Evolutionary conservation across 2,888 invertebrate species (phyloP).

Genomic region (Lithophane leautieri): DNA sequence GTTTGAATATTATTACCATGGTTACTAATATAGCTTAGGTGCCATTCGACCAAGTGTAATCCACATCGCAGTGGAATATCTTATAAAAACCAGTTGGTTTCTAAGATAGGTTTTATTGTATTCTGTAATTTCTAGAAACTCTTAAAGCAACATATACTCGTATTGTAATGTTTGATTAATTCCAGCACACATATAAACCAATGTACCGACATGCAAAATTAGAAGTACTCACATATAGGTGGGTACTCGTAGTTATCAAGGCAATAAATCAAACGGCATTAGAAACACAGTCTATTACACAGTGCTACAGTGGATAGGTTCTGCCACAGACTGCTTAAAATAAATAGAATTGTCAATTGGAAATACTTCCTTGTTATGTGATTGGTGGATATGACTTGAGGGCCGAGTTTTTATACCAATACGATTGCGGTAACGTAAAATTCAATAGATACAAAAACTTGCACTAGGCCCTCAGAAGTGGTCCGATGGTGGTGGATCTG

Average conservation of each 20-base stretch:
- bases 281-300: constrained; percentile 52
- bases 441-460: not conserved
- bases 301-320: constrained; percentile 30
- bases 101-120: not conserved
- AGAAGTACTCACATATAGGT: not conserved
- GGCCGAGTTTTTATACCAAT: not conserved
- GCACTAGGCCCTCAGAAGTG: too few relatives aligned
- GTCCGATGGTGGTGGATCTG: too few relatives aligned
- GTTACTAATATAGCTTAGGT: not conserved
- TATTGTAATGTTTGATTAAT: not conserved
- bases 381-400: not conserved
- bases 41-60: too few relatives aligned
- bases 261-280: constrained; percentile 54
- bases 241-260: constrained; percentile 22
- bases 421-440: not conserved
- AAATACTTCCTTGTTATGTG: not conserved
- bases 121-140: not conserved
- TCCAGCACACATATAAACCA: not conserved
- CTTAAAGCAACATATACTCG: too few relatives aligned
- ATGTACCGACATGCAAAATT: constrained; percentile 1
- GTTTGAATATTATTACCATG: not conserved
- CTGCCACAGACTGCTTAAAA: constrained; percentile 4
- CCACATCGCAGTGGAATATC: not conserved
- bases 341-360: not conserved
- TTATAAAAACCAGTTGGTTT: not conserved